These are phyloP conservation scores for Loris lydekkerianus DNA, from an alignment of 2,797 vertebrate species.

Conservation along the genomic window DNA sequence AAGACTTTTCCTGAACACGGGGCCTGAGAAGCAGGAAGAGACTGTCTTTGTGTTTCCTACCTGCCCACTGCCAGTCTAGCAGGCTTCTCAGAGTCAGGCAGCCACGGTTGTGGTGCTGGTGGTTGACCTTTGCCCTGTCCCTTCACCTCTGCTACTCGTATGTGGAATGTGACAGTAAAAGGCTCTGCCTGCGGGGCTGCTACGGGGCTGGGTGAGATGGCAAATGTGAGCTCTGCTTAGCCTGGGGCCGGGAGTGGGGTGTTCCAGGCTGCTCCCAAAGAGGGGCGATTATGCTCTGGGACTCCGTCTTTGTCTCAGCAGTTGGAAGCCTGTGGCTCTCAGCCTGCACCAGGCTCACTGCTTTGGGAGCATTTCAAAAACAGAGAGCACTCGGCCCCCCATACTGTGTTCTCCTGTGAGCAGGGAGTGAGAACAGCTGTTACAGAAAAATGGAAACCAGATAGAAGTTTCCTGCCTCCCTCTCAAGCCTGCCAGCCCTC, in stretches of 20 bases:
- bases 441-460: background rate
- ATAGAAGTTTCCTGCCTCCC: rapidly evolving
- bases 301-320: background rate
- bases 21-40: rapidly evolving
- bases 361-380: background rate
- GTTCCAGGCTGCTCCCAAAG: background rate
- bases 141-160: background rate
- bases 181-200: no score
- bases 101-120: rapidly evolving
- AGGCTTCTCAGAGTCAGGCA: background rate
- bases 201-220: rapidly evolving
- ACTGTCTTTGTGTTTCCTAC: background rate
- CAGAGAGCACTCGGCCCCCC: background rate
- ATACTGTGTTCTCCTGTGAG: rapidly evolving
- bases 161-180: background rate
- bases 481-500: rapidly evolving
- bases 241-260: background rate
- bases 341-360: rapidly evolving
- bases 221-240: rapidly evolving
- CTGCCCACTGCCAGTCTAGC: rapidly evolving
- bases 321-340: background rate
- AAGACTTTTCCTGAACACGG: rapidly evolving
- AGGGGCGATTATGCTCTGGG: rapidly evolving
- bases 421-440: rapidly evolving
- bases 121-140: background rate